Conservation (phyloP, 1,140 invertebrate genomes). For the Latrodectus geometricus region DNA sequence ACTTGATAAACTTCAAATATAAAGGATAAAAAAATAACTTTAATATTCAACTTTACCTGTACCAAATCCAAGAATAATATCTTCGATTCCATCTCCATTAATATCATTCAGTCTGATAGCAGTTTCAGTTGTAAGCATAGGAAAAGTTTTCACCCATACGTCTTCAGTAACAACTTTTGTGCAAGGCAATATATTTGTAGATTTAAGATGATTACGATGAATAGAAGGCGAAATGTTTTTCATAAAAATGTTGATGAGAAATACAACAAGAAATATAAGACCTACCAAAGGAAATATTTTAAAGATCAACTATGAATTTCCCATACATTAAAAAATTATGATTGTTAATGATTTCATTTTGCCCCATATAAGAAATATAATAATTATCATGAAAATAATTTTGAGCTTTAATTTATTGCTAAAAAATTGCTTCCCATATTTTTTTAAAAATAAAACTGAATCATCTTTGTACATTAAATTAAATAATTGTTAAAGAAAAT, state of each 20-base stretch:
- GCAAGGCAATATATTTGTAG: conserved; percentile 74
- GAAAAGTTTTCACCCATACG: conserved; percentile 80
- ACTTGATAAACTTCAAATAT: too few species aligned
- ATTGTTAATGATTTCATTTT: too few species aligned
- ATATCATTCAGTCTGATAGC: conserved; percentile 80
- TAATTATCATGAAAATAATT: too few species aligned
- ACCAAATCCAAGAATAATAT: conserved; percentile 84
- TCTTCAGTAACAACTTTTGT: conserved; percentile 77
- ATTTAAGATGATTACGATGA: conserved; percentile 33
- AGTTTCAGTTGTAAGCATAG: conserved; percentile 82
- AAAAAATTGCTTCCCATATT: too few species aligned
- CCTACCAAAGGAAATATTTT: conserved; percentile 67
- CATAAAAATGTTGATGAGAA: conserved; percentile 78
- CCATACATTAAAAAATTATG: too few species aligned
- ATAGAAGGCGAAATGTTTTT: conserved; percentile 63
- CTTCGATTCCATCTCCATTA: conserved; percentile 79
- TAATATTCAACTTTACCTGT: conserved; percentile 74
- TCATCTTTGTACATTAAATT: too few species aligned
- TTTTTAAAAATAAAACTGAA: too few species aligned
- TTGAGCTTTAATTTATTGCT: too few species aligned
- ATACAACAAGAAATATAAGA: conserved; percentile 75
- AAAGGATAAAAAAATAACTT: too few species aligned
- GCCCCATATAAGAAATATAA: too few species aligned
- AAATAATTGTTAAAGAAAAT: too few species aligned
- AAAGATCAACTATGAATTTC: background rate